A percentile compares a stretch with the other conserved stretches of the same genome.
Evolutionary conservation across 2,797 vertebrate species (phyloP).

Genomic region (Adrianichthys oophorus): DNA sequence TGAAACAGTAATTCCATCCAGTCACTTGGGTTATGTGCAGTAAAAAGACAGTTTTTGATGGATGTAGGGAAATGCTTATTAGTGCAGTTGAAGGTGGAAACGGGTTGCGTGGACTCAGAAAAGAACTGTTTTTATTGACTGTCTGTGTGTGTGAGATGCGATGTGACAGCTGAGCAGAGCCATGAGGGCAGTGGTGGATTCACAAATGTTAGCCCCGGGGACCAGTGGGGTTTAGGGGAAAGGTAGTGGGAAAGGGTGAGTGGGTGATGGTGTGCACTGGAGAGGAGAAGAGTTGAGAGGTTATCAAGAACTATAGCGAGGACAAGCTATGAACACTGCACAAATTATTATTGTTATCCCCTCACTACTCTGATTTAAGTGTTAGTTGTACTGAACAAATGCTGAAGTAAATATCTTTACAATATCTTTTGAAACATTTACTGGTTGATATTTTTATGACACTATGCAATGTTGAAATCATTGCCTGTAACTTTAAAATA

Average conservation of each 20-base stretch:
- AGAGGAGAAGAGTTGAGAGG: constrained; percentile 24
- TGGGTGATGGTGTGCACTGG: constrained; percentile 40
- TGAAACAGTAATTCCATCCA: constrained; percentile 6
- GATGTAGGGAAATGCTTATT: constrained; percentile 29
- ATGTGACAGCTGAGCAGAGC: constrained; percentile 81
- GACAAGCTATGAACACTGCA: constrained; percentile 44
- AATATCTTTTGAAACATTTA: not conserved
- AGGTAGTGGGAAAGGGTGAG: constrained; percentile 40
- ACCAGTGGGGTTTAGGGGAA: constrained; percentile 48
- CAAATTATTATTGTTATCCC: constrained; percentile 12
- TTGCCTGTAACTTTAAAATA: too few species aligned
- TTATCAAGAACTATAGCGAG: constrained; percentile 37
- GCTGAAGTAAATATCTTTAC: not conserved
- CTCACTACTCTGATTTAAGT: constrained; percentile 5
- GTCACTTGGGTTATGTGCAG: not conserved
- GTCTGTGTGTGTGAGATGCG: constrained; percentile 72
- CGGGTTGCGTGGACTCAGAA: constrained; percentile 72
- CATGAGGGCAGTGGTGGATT: constrained; percentile 77
- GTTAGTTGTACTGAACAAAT: not conserved
- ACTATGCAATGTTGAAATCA: too few species aligned
- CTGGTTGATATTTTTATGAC: too few species aligned
- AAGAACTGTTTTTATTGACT: constrained; percentile 73
- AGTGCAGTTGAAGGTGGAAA: constrained; percentile 53
- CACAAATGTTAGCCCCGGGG: constrained; percentile 78
- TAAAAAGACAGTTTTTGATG: constrained; percentile 7